phyloP scores from a whole-genome alignment of 2,113 vertebrate genomes.

The Centropristis striata region DNA sequence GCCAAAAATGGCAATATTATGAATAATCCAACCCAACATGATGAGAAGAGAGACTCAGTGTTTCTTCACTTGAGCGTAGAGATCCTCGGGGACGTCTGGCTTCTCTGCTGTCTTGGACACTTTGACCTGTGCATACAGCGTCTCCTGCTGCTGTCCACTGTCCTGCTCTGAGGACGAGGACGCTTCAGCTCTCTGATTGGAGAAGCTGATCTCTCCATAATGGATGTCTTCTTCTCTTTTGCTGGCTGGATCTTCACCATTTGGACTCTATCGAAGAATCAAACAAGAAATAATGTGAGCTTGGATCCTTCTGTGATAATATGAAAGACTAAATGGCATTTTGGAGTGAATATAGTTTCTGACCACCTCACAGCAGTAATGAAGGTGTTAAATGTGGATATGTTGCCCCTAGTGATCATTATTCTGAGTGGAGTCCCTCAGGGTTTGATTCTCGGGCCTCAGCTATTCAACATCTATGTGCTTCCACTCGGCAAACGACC shows the following conservation, averaged over 20 bases:
- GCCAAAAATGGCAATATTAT: not conserved
- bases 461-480: no score
- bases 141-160: not conserved
- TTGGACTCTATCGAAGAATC: not conserved
- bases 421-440: not conserved
- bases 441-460: no score
- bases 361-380: no score
- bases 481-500: no score
- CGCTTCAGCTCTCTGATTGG: not conserved
- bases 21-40: not conserved
- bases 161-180: not conserved
- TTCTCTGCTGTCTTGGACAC: not conserved
- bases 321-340: no score
- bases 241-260: not conserved
- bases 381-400: not conserved
- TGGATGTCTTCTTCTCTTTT: not conserved
- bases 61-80: no score
- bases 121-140: not conserved
- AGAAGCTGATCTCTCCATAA: slow-evolving; percentile 19
- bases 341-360: no score
- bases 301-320: no score
- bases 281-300: no score
- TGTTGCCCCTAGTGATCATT: no score
- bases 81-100: no score
- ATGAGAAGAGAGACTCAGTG: no score